Evolutionary conservation across 2,113 vertebrate species (phyloP).

Genomic region (Corvus cornix): DNA sequence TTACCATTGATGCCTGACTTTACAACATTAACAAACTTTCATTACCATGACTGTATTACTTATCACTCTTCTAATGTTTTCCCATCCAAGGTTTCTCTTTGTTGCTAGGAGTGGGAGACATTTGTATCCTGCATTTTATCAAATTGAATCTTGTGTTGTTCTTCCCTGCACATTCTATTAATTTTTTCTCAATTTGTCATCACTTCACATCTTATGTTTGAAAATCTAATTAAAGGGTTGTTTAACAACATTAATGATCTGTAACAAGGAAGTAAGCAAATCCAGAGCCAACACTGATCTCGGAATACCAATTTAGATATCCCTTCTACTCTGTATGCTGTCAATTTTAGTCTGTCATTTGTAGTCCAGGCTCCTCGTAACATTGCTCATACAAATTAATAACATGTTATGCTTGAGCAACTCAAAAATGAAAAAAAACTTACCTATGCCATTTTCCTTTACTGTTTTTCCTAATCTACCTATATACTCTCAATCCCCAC

Average conservation of each 20-base stretch:
- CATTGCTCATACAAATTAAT: neutral
- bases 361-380: neutral
- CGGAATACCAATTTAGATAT: neutral
- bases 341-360: slow-evolving; percentile 20
- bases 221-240: slow-evolving; percentile 39
- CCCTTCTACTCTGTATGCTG: neutral
- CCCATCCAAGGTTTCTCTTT: neutral
- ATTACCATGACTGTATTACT: neutral
- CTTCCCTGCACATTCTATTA: neutral
- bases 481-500: neutral
- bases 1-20: neutral
- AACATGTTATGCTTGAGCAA: neutral
- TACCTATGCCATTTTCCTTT: neutral
- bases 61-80: neutral
- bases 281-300: slow-evolving; percentile 35
- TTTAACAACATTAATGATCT: slow-evolving; percentile 38
- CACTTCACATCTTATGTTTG: slow-evolving; percentile 20
- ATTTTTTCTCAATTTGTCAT: slow-evolving; percentile 26
- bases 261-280: slow-evolving; percentile 53
- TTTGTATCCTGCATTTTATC: neutral
- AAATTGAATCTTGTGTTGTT: neutral
- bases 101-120: neutral
- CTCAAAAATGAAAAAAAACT: neutral
- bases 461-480: neutral
- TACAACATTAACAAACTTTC: neutral